Conservation (phyloP, 1,140 invertebrate species). For the Bursaphelenchus mucronatus region DNA sequence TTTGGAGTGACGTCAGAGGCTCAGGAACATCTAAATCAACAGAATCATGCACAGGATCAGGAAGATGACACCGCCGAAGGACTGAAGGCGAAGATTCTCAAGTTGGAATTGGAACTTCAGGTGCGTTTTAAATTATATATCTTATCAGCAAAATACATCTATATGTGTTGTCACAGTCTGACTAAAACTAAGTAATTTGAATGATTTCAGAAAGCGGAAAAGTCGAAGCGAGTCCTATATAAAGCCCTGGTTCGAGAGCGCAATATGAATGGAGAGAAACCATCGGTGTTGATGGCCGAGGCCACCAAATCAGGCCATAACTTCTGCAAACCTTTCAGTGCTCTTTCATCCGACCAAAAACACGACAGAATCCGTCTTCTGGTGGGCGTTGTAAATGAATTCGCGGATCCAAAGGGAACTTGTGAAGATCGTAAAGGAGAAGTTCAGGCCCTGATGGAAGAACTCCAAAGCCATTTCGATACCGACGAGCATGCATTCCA, state of each 20-base stretch:
- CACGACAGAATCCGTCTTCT: slow-evolving; percentile 13
- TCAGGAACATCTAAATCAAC: too few species aligned
- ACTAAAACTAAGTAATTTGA: not conserved
- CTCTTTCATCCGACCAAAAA: slow-evolving; percentile 6
- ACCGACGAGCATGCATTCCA: too few species aligned
- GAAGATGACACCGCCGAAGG: too few species aligned
- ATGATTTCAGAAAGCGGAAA: slow-evolving; percentile 13
- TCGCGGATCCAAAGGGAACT: slow-evolving; percentile 9
- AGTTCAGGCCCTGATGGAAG: slow-evolving; percentile 11
- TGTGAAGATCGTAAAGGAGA: not conserved
- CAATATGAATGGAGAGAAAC: slow-evolving; percentile 12
- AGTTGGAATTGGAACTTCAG: slow-evolving; percentile 16
- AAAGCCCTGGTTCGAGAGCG: slow-evolving; percentile 19
- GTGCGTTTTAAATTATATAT: too few species aligned
- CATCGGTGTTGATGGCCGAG: not conserved
- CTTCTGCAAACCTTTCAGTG: not conserved
- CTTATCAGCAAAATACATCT: not conserved
- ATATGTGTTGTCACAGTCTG: not conserved
- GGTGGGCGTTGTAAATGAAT: slow-evolving; percentile 1
- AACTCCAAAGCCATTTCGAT: not conserved
- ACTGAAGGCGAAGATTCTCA: slow-evolving; percentile 5
- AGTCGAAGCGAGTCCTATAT: slow-evolving; percentile 12
- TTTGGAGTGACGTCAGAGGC: too few species aligned
- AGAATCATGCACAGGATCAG: too few species aligned
- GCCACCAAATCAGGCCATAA: slow-evolving; percentile 12